These are phyloP conservation scores for Semotilus atromaculatus DNA, from an alignment of 2,797 vertebrate species.

Conservation along the genomic window DNA sequence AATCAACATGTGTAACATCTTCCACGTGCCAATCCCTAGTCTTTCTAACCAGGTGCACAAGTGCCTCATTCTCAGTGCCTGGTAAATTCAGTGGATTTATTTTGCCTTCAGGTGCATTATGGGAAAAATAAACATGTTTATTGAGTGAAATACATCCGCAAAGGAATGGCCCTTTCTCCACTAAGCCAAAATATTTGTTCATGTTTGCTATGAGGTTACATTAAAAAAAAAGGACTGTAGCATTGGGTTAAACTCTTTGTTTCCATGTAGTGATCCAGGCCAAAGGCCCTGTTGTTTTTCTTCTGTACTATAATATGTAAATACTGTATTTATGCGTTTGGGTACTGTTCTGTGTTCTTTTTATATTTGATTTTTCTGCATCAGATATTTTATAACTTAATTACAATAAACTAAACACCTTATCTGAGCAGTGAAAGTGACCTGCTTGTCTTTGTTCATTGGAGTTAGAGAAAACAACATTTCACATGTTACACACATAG, in stretches of 20 bases:
- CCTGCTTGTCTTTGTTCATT: background rate
- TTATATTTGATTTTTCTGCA: constrained; percentile 72
- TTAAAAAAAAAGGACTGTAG: constrained; percentile 65
- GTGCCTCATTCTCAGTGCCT: constrained; percentile 89
- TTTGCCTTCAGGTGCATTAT: constrained; percentile 77
- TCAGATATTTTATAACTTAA: constrained; percentile 75
- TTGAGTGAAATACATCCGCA: constrained; percentile 52
- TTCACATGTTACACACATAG: background rate
- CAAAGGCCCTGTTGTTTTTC: constrained; percentile 71
- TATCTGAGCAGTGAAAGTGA: background rate
- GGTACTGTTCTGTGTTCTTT: constrained; percentile 66
- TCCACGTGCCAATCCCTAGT: constrained; percentile 75
- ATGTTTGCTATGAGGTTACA: constrained; percentile 56
- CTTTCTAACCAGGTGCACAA: constrained; percentile 78
- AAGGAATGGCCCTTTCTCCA: constrained; percentile 45
- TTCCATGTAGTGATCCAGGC: constrained; percentile 68
- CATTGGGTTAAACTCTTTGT: constrained; percentile 61
- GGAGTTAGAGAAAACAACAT: background rate
- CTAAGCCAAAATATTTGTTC: constrained; percentile 64
- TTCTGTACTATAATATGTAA: constrained; percentile 70
- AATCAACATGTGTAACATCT: constrained; percentile 26
- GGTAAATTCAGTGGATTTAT: constrained; percentile 69
- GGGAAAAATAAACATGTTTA: constrained; percentile 64
- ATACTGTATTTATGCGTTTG: constrained; percentile 69
- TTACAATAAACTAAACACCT: constrained; percentile 66